These are phyloP conservation scores for Ernsta delagoae DNA, from an alignment of 2,888 invertebrate genomes.

Conservation along the genomic window DNA sequence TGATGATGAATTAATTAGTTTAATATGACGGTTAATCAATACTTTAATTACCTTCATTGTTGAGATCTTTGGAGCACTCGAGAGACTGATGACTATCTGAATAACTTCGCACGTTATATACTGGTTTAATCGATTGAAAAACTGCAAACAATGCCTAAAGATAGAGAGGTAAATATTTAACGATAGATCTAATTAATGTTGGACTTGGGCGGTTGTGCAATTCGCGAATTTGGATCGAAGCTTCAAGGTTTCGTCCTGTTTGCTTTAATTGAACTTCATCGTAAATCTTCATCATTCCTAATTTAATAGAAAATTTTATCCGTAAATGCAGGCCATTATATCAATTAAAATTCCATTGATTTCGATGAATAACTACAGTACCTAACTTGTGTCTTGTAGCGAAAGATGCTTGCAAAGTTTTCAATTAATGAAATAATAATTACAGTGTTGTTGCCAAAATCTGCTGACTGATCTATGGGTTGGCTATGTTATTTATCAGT, in stretches of 20 bases:
- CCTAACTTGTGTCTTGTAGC: too few relatives aligned
- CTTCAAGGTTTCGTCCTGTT: slow-evolving; percentile 11
- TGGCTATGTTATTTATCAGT: too few relatives aligned
- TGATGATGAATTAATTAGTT: too few relatives aligned
- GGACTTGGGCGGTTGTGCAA: slow-evolving; percentile 23
- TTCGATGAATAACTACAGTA: too few relatives aligned
- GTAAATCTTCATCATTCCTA: not conserved
- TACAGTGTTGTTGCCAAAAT: too few relatives aligned
- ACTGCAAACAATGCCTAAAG: slow-evolving; percentile 28
- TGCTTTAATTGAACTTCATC: not conserved
- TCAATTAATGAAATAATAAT: too few relatives aligned
- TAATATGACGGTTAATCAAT: not conserved
- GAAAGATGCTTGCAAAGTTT: too few relatives aligned
- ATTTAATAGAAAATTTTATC: not conserved
- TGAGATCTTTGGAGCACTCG: slow-evolving; percentile 61
- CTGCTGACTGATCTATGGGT: too few relatives aligned
- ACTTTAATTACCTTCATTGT: slow-evolving; percentile 65
- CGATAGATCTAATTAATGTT: slow-evolving; percentile 26
- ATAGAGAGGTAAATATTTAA: slow-evolving; percentile 22
- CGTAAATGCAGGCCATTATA: too few relatives aligned
- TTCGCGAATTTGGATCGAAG: slow-evolving; percentile 21
- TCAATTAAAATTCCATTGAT: too few relatives aligned
- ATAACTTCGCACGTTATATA: slow-evolving; percentile 15
- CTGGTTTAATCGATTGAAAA: slow-evolving; percentile 13
- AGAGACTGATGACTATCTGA: slow-evolving; percentile 16